phyloP scores from a whole-genome alignment of 2,888 invertebrate species.

The Brachypalpus laphriformis region DNA sequence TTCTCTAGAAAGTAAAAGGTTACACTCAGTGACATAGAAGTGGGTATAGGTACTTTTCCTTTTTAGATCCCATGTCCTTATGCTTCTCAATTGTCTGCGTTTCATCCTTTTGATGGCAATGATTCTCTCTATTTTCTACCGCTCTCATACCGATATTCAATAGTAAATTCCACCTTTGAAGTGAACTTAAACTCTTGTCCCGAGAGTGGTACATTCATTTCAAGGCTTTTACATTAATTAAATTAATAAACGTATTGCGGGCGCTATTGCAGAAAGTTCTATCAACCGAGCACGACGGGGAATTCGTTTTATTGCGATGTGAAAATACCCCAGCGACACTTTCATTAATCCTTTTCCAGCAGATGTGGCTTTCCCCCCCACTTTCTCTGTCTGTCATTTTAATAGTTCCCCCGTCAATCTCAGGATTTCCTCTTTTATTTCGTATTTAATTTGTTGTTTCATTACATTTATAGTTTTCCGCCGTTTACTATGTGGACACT shows the following conservation, averaged over 20 bases:
- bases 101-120: neutral
- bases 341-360: conserved; percentile 50
- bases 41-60: neutral
- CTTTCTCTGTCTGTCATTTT: conserved; percentile 37
- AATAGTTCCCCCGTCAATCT: conserved; percentile 59
- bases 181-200: neutral
- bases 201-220: conserved; percentile 21
- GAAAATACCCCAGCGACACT: conserved; percentile 55
- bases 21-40: neutral
- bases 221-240: conserved; percentile 50
- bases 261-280: conserved; percentile 36
- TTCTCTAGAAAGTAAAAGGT: neutral
- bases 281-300: conserved; percentile 24
- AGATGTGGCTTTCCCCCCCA: neutral
- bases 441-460: conserved; percentile 45
- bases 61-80: too few relatives aligned
- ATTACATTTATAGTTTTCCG: conserved; percentile 43
- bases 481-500: conserved; percentile 2
- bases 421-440: conserved; percentile 22
- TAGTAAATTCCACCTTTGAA: neutral
- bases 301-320: conserved; percentile 47
- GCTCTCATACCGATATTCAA: too few relatives aligned
- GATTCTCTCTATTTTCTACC: too few relatives aligned
- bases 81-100: too few relatives aligned
- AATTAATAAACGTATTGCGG: conserved; percentile 36